Conservation (phyloP, 1,140 invertebrate species). For the Drosophila nigromelanica region DNA sequence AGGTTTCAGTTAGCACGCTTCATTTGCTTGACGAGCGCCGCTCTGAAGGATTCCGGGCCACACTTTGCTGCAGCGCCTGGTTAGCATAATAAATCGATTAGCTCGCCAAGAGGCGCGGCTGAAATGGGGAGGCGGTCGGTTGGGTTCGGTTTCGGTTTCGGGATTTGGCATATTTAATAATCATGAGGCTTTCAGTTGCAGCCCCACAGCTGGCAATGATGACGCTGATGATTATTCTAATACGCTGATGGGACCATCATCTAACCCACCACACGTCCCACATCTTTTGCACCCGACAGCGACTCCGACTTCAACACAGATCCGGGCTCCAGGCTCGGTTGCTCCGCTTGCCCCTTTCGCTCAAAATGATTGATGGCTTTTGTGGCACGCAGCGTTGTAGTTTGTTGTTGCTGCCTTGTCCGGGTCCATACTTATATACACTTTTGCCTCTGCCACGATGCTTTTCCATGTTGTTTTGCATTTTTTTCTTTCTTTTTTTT, state of each 20-base stretch:
- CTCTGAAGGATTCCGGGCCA: conserved; percentile 26
- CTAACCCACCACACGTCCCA: conserved; percentile 4
- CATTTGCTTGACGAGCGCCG: conserved; percentile 60
- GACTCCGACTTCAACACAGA: conserved; percentile 16
- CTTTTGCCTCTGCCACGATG: conserved; percentile 34
- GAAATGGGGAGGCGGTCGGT: conserved; percentile 3
- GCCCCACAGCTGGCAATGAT: conserved; percentile 45
- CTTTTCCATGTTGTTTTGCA: conserved; percentile 65
- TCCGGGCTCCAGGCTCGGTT: conserved; percentile 25
- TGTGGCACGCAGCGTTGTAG: conserved; percentile 67
- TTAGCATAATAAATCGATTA: conserved; percentile 83
- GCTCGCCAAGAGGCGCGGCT: conserved; percentile 44
- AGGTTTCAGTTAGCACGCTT: conserved; percentile 45
- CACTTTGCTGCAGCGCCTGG: conserved; percentile 77
- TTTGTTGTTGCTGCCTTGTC: conserved; percentile 30
- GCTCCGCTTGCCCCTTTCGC: conserved; percentile 77
- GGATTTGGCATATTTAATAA: conserved; percentile 80
- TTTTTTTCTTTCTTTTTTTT: conserved; percentile 55
- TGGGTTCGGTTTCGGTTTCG: conserved; percentile 22
- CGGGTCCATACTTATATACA: conserved; percentile 42
- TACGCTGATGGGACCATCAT: conserved; percentile 36
- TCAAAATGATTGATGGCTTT: conserved; percentile 81
- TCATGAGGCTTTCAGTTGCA: conserved; percentile 59
- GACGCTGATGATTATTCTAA: conserved; percentile 80
- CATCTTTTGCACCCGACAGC: not conserved